phyloP scores from a whole-genome alignment of 35 echinoderm and acorn worm genomes.

The Heliocidaris tuberculata region DNA sequence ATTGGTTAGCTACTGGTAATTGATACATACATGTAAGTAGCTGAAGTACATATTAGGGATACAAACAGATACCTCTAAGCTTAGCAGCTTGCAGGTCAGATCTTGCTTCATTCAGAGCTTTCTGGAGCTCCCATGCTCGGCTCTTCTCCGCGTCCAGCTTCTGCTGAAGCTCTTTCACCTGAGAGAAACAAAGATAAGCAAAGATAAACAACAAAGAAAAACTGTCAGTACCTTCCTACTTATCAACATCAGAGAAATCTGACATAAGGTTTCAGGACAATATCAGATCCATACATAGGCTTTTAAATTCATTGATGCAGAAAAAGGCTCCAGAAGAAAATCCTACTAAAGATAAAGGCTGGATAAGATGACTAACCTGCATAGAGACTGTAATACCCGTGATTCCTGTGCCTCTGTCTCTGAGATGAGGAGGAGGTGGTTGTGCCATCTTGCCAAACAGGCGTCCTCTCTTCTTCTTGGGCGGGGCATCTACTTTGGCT shows the following conservation, averaged over 20 bases:
- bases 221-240: background rate
- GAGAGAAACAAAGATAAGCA: slow-evolving; percentile 44
- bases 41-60: background rate
- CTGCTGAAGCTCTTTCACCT: slow-evolving; percentile 95
- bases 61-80: slow-evolving; percentile 33
- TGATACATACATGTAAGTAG: background rate
- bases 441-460: slow-evolving; percentile 52
- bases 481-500: slow-evolving; percentile 78
- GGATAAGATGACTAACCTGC: background rate
- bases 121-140: slow-evolving; percentile 64
- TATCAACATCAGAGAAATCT: no score
- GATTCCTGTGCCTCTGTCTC: background rate
- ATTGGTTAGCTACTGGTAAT: no score
- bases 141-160: slow-evolving; percentile 71
- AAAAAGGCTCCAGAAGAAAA: no score
- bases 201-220: background rate
- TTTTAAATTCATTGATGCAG: no score
- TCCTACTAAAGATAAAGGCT: no score
- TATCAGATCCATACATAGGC: no score
- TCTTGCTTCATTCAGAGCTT: slow-evolving; percentile 64
- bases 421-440: background rate
- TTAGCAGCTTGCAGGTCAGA: slow-evolving; percentile 67
- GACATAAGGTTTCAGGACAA: no score
- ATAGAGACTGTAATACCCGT: background rate
- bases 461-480: slow-evolving; percentile 84